These are phyloP conservation scores for Phocoena sinus DNA, from an alignment of 2,113 vertebrate species.

Conservation along the genomic window DNA sequence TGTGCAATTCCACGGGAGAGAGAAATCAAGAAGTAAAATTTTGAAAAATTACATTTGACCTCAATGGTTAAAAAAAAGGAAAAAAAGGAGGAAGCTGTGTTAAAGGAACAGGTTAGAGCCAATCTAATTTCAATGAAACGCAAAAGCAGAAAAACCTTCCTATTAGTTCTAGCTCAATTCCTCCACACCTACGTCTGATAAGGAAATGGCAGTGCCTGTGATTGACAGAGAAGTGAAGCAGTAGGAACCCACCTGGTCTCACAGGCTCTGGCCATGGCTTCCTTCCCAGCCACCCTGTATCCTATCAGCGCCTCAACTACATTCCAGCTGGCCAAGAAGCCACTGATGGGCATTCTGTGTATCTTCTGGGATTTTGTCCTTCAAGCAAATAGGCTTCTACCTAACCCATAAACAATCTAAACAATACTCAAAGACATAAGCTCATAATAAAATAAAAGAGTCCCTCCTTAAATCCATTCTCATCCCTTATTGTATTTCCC, in stretches of 20 bases:
- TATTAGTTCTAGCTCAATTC: background rate
- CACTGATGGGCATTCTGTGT: background rate
- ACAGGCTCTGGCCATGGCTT: background rate
- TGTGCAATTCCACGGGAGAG: background rate
- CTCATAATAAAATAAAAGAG: background rate
- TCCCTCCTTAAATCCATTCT: background rate
- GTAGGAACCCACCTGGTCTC: background rate
- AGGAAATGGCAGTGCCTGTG: background rate
- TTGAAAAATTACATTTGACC: background rate
- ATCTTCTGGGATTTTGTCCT: background rate
- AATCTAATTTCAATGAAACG: slow-evolving; percentile 33
- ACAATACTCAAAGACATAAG: background rate
- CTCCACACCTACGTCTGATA: background rate
- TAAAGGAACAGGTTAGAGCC: background rate
- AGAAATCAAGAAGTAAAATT: background rate
- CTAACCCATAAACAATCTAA: background rate
- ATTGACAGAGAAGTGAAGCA: background rate
- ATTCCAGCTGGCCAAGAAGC: background rate
- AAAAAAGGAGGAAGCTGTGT: background rate
- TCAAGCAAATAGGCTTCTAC: background rate
- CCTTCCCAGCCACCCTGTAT: background rate
- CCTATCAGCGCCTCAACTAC: too few species aligned
- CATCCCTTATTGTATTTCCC: background rate
- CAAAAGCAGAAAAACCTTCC: slow-evolving; percentile 6
- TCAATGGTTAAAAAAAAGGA: background rate